Evolutionary conservation across 2,888 invertebrate genomes (phyloP).

Genomic region (Therioaphis trifolii): DNA sequence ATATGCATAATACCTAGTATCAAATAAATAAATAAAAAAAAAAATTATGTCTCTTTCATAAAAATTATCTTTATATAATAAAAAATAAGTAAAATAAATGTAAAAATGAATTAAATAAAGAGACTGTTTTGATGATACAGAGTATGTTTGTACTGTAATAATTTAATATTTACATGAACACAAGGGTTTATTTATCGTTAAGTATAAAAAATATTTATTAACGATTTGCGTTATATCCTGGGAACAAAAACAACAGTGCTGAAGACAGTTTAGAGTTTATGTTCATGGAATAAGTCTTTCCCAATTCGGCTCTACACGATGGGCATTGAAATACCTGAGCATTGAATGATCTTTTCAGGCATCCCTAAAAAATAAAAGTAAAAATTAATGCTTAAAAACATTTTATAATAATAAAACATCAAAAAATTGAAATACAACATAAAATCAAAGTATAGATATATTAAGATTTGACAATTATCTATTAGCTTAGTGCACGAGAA

Average conservation of each 20-base stretch:
- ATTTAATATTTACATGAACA: conserved; percentile 8
- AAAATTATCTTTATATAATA: no score
- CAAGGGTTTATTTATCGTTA: background rate
- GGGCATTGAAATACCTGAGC: conserved; percentile 77
- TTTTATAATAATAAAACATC: background rate
- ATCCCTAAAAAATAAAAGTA: conserved; percentile 70
- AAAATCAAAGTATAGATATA: no score
- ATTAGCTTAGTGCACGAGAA: no score
- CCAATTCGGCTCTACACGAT: conserved; percentile 76
- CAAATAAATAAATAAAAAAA: background rate
- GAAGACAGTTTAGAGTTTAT: conserved; percentile 73
- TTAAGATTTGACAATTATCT: no score
- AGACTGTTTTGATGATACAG: background rate
- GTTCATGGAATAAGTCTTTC: conserved; percentile 71
- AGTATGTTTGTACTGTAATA: background rate
- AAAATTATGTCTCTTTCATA: no score
- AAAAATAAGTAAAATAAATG: background rate
- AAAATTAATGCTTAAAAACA: background rate
- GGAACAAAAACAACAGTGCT: conserved; percentile 74
- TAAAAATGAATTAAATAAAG: background rate
- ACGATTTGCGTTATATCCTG: conserved; percentile 74
- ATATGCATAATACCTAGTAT: no score
- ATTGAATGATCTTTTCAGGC: conserved; percentile 77
- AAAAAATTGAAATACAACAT: background rate
- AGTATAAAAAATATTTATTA: background rate